Percentiles rank a stretch among this genome's conserved stretches.
Conservation (phyloP, 2,888 invertebrate species). For the Latheticus oryzae region DNA sequence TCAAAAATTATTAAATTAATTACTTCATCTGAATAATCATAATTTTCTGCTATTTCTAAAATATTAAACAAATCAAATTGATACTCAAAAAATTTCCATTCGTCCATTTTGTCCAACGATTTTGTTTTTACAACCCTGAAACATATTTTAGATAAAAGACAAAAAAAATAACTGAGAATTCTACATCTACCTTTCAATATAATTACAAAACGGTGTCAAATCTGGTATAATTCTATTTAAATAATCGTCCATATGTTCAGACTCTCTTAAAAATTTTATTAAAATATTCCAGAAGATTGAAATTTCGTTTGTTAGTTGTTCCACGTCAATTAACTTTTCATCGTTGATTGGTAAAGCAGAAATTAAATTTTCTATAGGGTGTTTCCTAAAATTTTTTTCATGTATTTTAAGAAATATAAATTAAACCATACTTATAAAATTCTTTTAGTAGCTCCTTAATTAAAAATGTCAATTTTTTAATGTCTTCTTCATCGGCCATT, state of each 20-base stretch:
- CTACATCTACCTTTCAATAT: slow-evolving; percentile 66
- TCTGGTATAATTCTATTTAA: slow-evolving; percentile 69
- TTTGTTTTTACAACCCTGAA: slow-evolving; percentile 43
- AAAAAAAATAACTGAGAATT: slow-evolving; percentile 29
- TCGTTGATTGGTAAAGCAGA: slow-evolving; percentile 62
- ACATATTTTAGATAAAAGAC: slow-evolving; percentile 1
- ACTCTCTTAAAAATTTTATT: slow-evolving; percentile 64
- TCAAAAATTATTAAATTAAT: slow-evolving; percentile 45
- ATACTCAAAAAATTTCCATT: slow-evolving; percentile 57
- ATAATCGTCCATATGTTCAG: slow-evolving; percentile 63
- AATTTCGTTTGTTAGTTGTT: slow-evolving; percentile 64
- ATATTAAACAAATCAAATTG: slow-evolving; percentile 70
- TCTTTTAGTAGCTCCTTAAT: slow-evolving; percentile 67
- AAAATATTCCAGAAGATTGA: slow-evolving; percentile 71
- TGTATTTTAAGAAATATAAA: slow-evolving; percentile 25
- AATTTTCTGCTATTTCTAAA: slow-evolving; percentile 67
- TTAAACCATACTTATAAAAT: slow-evolving; percentile 66
- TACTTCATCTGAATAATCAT: slow-evolving; percentile 71
- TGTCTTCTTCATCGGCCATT: slow-evolving; percentile 74
- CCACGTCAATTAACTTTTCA: slow-evolving; percentile 64
- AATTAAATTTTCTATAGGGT: slow-evolving; percentile 60
- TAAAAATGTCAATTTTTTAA: slow-evolving; percentile 70
- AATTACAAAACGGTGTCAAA: slow-evolving; percentile 68
- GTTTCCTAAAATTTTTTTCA: slow-evolving; percentile 61
- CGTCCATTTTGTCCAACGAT: slow-evolving; percentile 45